phyloP scores from a whole-genome alignment of 2,888 invertebrate genomes.

The Trachelus tabidus region DNA sequence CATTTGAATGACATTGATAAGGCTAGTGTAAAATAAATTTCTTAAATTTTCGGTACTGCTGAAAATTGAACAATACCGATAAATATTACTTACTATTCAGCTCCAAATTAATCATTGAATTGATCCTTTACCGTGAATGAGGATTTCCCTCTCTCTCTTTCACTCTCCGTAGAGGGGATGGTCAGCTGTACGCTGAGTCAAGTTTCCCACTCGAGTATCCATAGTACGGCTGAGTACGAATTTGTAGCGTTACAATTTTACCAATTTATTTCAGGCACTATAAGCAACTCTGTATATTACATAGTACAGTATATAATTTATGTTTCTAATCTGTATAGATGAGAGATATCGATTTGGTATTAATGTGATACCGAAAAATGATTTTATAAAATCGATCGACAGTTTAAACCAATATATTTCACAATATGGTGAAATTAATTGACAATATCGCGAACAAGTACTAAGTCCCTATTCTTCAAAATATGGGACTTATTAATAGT shows the following conservation, averaged over 20 bases:
- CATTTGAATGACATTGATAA: neutral
- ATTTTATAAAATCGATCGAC: constrained; percentile 28
- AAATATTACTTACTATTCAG: neutral
- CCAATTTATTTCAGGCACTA: constrained; percentile 6
- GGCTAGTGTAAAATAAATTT: neutral
- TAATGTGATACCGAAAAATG: constrained; percentile 19
- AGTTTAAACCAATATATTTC: constrained; percentile 16
- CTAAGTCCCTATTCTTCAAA: neutral
- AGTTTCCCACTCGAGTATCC: no score
- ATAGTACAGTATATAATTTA: constrained; percentile 39
- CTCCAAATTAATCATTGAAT: neutral
- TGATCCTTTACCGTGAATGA: neutral
- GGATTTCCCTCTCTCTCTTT: neutral
- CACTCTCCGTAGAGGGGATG: neutral
- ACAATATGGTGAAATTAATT: neutral
- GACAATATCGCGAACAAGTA: neutral
- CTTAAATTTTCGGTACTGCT: neutral
- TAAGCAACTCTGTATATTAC: constrained; percentile 30
- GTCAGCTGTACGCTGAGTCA: no score
- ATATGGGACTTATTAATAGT: neutral
- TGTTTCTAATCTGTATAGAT: constrained; percentile 42
- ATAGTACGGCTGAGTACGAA: no score
- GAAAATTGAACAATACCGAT: neutral
- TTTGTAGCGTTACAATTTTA: neutral
- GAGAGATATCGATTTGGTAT: constrained; percentile 20